Evolutionary conservation across 2,888 invertebrate species (phyloP).

Genomic region (Drosophila borborema): DNA sequence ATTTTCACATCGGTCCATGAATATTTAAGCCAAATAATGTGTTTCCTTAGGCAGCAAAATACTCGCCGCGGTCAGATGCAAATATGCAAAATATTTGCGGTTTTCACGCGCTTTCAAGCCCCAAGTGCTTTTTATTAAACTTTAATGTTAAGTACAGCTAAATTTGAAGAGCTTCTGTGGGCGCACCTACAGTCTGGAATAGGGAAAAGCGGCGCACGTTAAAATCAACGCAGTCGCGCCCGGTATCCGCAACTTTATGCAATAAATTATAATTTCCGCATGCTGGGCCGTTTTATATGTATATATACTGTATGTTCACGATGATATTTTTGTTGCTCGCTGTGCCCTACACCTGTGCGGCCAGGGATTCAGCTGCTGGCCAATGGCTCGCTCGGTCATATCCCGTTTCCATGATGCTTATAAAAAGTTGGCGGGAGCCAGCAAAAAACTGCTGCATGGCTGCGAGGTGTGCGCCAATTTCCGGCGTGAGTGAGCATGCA

Average conservation of each 20-base stretch:
- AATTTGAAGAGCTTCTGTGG: conserved; percentile 22
- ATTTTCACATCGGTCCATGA: conserved; percentile 33
- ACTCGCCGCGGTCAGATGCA: conserved; percentile 10
- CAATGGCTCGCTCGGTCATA: conserved; percentile 57
- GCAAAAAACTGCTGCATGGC: conserved; percentile 64
- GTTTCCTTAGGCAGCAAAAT: conserved; percentile 15
- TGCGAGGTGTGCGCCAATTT: conserved; percentile 81
- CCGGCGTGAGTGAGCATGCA: conserved; percentile 64
- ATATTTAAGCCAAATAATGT: conserved; percentile 34
- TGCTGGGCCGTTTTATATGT: conserved; percentile 28
- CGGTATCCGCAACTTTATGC: conserved; percentile 70
- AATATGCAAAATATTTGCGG: conserved; percentile 29
- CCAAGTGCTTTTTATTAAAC: conserved; percentile 35
- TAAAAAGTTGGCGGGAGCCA: neutral
- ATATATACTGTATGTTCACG: neutral
- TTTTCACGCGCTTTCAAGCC: conserved; percentile 14
- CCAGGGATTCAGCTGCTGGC: conserved; percentile 24
- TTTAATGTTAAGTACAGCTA: conserved; percentile 38
- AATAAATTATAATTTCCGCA: conserved; percentile 80
- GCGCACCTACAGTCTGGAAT: conserved; percentile 1
- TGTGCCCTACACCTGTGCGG: conserved; percentile 14
- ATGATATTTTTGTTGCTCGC: neutral
- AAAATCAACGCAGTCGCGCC: conserved; percentile 40
- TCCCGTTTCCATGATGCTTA: conserved; percentile 55
- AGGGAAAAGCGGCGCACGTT: neutral